phyloP scores from a whole-genome alignment of 2,797 vertebrate genomes.

The Gobionotothen gibberifrons region DNA sequence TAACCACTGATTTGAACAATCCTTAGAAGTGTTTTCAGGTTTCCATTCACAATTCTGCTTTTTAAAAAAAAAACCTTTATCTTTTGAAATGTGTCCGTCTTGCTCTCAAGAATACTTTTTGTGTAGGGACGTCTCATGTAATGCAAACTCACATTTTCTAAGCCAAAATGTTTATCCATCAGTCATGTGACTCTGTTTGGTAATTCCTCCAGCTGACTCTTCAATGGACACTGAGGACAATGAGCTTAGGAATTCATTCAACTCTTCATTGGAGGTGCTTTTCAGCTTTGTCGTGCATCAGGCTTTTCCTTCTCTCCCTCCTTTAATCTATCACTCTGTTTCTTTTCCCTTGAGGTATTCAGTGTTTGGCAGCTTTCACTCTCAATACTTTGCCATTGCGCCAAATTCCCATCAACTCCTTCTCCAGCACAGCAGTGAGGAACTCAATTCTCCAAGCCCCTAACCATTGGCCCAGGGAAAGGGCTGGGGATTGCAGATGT shows the following conservation, averaged over 20 bases:
- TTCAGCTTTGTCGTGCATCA: constrained; percentile 41
- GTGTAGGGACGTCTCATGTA: not conserved
- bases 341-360: constrained; percentile 39
- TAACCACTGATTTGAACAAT: not conserved
- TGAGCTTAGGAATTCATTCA: constrained; percentile 51
- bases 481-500: constrained; percentile 67
- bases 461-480: constrained; percentile 47
- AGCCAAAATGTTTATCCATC: not conserved
- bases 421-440: constrained; percentile 36
- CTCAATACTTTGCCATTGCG: constrained; percentile 46
- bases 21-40: not conserved
- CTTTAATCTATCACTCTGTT: constrained; percentile 11
- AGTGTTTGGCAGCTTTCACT: constrained; percentile 60
- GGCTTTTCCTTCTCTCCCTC: constrained; percentile 7
- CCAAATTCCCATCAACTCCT: constrained; percentile 60
- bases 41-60: not conserved
- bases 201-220: constrained; percentile 33
- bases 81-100: not conserved
- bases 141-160: constrained; percentile 7
- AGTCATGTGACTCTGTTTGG: constrained; percentile 20
- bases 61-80: not conserved
- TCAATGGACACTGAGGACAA: constrained; percentile 47
- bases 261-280: constrained; percentile 54
- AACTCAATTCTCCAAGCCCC: constrained; percentile 53
- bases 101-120: constrained; percentile 2